phyloP scores from a whole-genome alignment of 2,888 invertebrate species.

The Scrobipalpa costella region DNA sequence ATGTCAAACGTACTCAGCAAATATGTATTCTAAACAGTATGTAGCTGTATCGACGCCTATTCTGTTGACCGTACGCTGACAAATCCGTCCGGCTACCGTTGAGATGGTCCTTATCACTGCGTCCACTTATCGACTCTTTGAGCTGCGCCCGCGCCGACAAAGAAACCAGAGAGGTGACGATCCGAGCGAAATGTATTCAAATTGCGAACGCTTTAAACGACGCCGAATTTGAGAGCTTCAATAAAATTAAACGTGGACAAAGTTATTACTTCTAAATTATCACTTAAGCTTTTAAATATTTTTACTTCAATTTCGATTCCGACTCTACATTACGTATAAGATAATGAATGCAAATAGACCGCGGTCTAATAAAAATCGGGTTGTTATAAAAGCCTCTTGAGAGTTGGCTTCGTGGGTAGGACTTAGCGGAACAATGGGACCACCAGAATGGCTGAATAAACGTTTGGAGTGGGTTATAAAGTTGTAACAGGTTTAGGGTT shows the following conservation, averaged over 20 bases:
- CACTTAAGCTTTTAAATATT: not conserved
- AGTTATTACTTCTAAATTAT: slow-evolving; percentile 5
- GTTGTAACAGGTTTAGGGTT: slow-evolving; percentile 73
- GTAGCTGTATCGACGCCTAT: slow-evolving; percentile 42
- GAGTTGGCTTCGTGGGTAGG: slow-evolving; percentile 45
- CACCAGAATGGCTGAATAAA: slow-evolving; percentile 76
- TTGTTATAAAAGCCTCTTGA: slow-evolving; percentile 63
- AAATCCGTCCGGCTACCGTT: slow-evolving; percentile 76
- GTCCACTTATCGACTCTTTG: slow-evolving; percentile 68
- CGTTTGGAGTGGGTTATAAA: slow-evolving; percentile 74
- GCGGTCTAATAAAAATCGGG: slow-evolving; percentile 65
- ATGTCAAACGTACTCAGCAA: slow-evolving; percentile 44
- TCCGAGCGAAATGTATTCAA: slow-evolving; percentile 60
- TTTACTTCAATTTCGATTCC: not conserved
- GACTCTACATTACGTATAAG: slow-evolving; percentile 7
- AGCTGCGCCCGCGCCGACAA: slow-evolving; percentile 68
- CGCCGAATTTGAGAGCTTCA: slow-evolving; percentile 3
- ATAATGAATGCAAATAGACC: slow-evolving; percentile 61
- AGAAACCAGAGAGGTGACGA: slow-evolving; percentile 64
- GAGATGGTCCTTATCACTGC: slow-evolving; percentile 61
- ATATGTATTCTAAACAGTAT: slow-evolving; percentile 50
- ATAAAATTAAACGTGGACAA: not conserved
- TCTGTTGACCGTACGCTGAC: slow-evolving; percentile 73
- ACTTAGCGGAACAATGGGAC: slow-evolving; percentile 73
- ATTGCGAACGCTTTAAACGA: slow-evolving; percentile 16